Conservation (phyloP, 2,888 invertebrate species). For the Ectemnius lituratus region DNA sequence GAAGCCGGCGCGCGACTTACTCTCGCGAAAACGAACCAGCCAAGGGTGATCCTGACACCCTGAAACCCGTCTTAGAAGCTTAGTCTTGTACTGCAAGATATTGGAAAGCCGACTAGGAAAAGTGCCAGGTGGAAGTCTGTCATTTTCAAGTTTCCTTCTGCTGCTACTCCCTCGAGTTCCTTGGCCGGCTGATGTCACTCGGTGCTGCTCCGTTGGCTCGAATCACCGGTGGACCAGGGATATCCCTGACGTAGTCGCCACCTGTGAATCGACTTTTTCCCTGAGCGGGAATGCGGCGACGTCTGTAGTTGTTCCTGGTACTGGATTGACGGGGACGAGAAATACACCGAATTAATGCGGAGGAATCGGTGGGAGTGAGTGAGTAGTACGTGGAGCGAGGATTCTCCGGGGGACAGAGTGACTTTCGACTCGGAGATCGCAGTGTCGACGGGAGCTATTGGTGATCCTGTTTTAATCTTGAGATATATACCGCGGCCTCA, state of each 20-base stretch:
- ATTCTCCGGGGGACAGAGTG: not conserved
- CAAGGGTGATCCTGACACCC: conserved; percentile 31
- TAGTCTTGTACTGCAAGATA: not conserved
- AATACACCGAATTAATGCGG: not conserved
- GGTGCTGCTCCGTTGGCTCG: not conserved
- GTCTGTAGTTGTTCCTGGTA: not conserved
- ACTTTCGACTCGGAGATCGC: not conserved
- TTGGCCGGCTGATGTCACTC: conserved; percentile 35
- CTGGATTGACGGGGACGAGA: no score
- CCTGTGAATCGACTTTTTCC: not conserved
- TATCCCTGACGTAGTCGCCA: conserved; percentile 4
- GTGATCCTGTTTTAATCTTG: conserved; percentile 1
- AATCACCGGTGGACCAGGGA: not conserved
- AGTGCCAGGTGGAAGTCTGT: not conserved
- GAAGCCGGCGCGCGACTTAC: conserved; percentile 49
- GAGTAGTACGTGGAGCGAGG: not conserved
- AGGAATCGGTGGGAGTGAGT: not conserved
- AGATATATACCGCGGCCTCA: conserved; percentile 5
- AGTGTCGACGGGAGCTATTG: not conserved
- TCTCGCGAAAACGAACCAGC: conserved; percentile 50
- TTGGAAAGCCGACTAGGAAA: not conserved
- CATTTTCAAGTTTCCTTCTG: not conserved
- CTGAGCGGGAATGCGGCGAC: not conserved
- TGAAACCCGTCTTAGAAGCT: not conserved
- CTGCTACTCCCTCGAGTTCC: conserved; percentile 22